These are phyloP conservation scores for Pterostichus madidus DNA, from an alignment of 2,888 invertebrate genomes.

Conservation along the genomic window DNA sequence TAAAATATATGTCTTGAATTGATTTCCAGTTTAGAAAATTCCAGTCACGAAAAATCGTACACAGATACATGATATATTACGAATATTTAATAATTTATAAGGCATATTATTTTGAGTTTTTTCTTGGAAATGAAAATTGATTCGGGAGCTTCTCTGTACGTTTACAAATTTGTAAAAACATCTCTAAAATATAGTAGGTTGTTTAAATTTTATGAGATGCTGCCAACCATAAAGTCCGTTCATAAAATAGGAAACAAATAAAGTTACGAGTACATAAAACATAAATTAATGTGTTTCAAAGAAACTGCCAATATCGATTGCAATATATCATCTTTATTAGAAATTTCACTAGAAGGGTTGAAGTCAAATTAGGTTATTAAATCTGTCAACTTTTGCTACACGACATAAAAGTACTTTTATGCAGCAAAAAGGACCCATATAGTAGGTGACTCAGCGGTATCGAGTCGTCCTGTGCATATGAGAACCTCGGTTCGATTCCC, in stretches of 20 bases:
- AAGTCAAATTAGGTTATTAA: not conserved
- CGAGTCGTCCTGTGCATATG: too few relatives aligned
- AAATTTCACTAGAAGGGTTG: not conserved
- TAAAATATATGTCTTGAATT: conserved; percentile 6
- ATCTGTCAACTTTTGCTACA: not conserved
- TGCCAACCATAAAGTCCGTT: conserved; percentile 1
- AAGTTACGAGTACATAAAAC: conserved; percentile 25
- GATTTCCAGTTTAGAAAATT: conserved; percentile 7
- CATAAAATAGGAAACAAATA: conserved; percentile 32
- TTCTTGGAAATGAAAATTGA: conserved; percentile 21
- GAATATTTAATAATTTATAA: conserved; percentile 36
- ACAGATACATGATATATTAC: conserved; percentile 26
- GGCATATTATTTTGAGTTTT: conserved; percentile 17
- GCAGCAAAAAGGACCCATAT: not conserved
- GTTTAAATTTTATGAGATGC: conserved; percentile 26
- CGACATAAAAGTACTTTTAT: not conserved
- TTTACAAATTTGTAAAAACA: not conserved
- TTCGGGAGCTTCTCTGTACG: not conserved
- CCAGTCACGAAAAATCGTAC: conserved; percentile 8
- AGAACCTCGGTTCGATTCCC: too few relatives aligned
- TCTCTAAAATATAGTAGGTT: not conserved
- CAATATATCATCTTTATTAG: conserved; percentile 14
- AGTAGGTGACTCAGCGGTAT: too few relatives aligned
- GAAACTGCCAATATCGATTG: not conserved
- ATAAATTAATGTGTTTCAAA: not conserved